Evolutionary conservation across 2,888 invertebrate genomes (phyloP), one percentile per base, ranked within the genome.

Genomic region (Eupithecia inturbata): DNA sequence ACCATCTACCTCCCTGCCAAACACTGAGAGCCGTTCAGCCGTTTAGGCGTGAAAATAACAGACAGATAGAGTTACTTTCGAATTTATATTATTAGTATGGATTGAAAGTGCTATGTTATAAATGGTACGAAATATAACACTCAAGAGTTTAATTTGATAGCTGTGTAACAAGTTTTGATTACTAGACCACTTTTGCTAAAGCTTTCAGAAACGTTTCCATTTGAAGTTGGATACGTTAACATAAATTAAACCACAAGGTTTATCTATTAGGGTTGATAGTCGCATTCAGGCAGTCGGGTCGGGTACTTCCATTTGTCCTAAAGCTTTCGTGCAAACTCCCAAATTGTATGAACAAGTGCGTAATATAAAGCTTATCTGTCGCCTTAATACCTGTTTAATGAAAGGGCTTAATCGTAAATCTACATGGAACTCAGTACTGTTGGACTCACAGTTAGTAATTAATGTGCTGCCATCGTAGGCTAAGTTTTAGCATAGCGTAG

Each of bases 381-480:
- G 89, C 91, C 88, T 90, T 92, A 92, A 92, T 93, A 93, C 93
- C 92, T 92, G 91, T 91, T 93, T 93, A 92, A 94, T 93, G 92
- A 93, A 93, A 93, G 92, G 94, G 93, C 92, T 90, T 87, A 92
- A 92, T 93, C 93, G 92, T 94, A 93, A 94, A 94, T 94, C 92
- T 92, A 93, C 91, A 91, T 89, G 90, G 88, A 92, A 92, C 91
- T 92, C 91, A 92, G 91, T 91, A 91, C 88, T 91, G 90, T 91
- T 92, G 91, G 91, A 89, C 88, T 89, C 87, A 86, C 85, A 85
- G 89, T 87, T 88, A 87, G 91, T 92, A 93, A 93, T 94, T 93
- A 94, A 94, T 92, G 92, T 90, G 87, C 89, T 91, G 86, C 88
- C 89, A 91, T 90, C 90, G 91, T 89, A 91, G 89, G 87, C 87